Percentiles rank a stretch among this genome's conserved stretches.
Conservation (phyloP, 1,140 invertebrate species). For the Charaxes varanes region DNA sequence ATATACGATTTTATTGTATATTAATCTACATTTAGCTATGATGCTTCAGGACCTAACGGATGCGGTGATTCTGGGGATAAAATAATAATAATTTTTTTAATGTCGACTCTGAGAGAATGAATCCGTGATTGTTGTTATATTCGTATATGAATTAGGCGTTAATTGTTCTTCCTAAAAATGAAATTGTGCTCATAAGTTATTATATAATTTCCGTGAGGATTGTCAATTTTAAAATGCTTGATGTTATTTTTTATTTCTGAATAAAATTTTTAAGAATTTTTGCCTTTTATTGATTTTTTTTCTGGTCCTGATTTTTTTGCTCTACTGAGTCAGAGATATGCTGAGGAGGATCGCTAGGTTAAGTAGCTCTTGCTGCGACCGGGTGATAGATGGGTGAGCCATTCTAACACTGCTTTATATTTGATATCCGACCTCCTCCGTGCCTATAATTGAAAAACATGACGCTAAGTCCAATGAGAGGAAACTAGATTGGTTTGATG, state of each 20-base stretch:
- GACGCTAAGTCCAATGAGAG: no score
- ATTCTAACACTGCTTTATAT: no score
- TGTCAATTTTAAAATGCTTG: constrained; percentile 70
- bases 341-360: no score
- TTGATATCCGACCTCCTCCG: no score
- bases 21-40: constrained; percentile 13
- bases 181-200: constrained; percentile 66
- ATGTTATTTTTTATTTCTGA: constrained; percentile 70
- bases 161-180: constrained; percentile 51
- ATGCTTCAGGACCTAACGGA: constrained; percentile 17
- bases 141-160: constrained; percentile 35
- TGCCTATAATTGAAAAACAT: no score
- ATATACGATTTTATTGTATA: constrained; percentile 16
- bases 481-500: no score
- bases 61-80: constrained; percentile 8
- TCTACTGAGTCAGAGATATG: neutral
- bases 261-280: constrained; percentile 62
- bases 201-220: constrained; percentile 54
- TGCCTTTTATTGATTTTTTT: no score
- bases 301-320: constrained; percentile 7
- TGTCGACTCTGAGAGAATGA: constrained; percentile 25
- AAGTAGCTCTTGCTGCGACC: no score
- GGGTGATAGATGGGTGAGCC: no score
- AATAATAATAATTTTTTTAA: constrained; percentile 17
- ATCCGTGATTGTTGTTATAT: constrained; percentile 36